These are phyloP conservation scores for Eidolon helvum DNA, from an alignment of 2,113 vertebrate species.

Conservation along the genomic window DNA sequence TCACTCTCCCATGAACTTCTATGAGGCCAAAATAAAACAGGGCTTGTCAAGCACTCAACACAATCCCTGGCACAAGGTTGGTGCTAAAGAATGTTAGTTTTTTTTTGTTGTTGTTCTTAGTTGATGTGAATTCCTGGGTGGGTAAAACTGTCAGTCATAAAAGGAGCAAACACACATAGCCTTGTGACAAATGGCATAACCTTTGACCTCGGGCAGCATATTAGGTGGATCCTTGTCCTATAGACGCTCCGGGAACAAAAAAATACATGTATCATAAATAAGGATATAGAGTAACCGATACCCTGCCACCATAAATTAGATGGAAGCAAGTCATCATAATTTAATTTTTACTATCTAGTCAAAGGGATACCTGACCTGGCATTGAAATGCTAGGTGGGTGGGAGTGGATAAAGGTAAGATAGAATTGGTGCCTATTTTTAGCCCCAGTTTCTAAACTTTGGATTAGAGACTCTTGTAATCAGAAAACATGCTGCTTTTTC, in stretches of 20 bases:
- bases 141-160: not conserved
- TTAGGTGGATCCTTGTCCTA: not conserved
- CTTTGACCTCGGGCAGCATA: not conserved
- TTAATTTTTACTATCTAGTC: not conserved
- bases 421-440: slow-evolving; percentile 25
- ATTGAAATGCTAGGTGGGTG: not conserved
- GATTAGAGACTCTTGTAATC: slow-evolving; percentile 47
- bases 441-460: not conserved
- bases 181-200: not conserved
- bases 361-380: not conserved
- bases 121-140: not conserved
- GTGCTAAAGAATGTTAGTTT: not conserved
- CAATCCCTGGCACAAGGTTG: not conserved
- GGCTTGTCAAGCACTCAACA: not conserved
- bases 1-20: not conserved
- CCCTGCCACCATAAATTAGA: not conserved
- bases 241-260: not conserved
- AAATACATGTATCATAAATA: not conserved
- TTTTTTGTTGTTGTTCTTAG: not conserved
- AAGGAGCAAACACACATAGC: not conserved
- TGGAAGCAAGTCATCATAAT: not conserved
- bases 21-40: not conserved
- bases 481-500: slow-evolving; percentile 57
- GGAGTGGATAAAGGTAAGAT: not conserved
- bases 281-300: not conserved